Conservation (phyloP, 35 echinoderm and acorn worm species). For the Amphiura filiformis region DNA sequence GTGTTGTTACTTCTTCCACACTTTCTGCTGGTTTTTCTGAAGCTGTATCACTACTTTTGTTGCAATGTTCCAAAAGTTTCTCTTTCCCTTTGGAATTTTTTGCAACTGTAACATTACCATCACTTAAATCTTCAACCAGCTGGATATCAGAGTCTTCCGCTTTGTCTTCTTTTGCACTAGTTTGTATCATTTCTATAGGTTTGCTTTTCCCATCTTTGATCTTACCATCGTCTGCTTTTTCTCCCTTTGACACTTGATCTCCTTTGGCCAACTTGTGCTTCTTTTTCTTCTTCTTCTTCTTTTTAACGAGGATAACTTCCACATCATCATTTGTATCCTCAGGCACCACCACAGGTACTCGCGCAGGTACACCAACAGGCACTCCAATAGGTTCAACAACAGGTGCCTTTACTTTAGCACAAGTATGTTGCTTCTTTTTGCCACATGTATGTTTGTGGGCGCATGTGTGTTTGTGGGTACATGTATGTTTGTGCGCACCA, state of each 20-base stretch:
- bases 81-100: not conserved
- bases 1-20: not conserved
- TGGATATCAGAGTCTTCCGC: not conserved
- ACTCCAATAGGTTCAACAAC: too few relatives aligned
- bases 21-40: not conserved
- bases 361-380: too few relatives aligned
- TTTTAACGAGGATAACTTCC: not conserved
- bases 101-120: not conserved
- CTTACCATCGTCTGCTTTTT: not conserved
- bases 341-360: too few relatives aligned
- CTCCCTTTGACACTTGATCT: not conserved
- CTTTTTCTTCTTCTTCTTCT: not conserved
- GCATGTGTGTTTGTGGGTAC: too few relatives aligned
- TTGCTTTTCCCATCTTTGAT: not conserved
- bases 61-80: too few relatives aligned
- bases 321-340: not conserved
- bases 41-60: too few relatives aligned
- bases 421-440: too few relatives aligned
- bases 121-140: not conserved
- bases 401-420: too few relatives aligned
- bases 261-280: not conserved
- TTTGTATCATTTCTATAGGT: not conserved
- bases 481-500: too few relatives aligned
- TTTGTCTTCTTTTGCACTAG: not conserved
- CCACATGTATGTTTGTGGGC: too few relatives aligned